A percentile compares a stretch with the other conserved stretches of the same genome.
These are phyloP conservation scores for Epinotia demarniana DNA, from an alignment of 2,888 invertebrate genomes.

Conservation along the genomic window DNA sequence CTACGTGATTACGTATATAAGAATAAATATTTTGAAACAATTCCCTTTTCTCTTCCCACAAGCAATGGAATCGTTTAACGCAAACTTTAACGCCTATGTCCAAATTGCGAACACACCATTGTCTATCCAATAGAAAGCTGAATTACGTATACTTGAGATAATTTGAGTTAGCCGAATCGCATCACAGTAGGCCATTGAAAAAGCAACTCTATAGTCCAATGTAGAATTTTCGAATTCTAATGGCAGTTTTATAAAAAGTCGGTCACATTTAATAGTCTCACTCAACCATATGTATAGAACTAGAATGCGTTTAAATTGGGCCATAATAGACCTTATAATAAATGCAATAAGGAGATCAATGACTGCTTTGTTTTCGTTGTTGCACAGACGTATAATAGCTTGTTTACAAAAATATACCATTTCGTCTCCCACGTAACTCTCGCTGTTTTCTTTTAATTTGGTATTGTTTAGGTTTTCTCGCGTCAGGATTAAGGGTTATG, in stretches of 20 bases:
- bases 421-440: slow-evolving; percentile 35
- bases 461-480: slow-evolving; percentile 35
- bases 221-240: too few species aligned
- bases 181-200: too few species aligned
- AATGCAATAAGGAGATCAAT: background rate
- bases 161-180: too few species aligned
- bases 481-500: background rate
- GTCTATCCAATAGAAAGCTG: slow-evolving; percentile 17
- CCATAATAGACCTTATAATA: background rate
- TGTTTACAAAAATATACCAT: slow-evolving; percentile 37
- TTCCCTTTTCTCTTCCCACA: background rate
- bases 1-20: background rate
- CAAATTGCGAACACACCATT: slow-evolving; percentile 23
- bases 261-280: too few species aligned
- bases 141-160: background rate
- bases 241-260: too few species aligned
- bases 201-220: too few species aligned
- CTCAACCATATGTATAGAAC: too few species aligned
- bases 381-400: slow-evolving; percentile 9
- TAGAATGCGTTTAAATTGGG: background rate
- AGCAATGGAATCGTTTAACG: background rate
- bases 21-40: too few species aligned
- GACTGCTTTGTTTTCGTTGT: background rate
- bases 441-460: slow-evolving; percentile 35
- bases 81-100: slow-evolving; percentile 1